Percentiles rank a stretch among this genome's conserved stretches.
Evolutionary conservation across 2,888 invertebrate species (phyloP).

Genomic region (Aleiodes alternator): DNA sequence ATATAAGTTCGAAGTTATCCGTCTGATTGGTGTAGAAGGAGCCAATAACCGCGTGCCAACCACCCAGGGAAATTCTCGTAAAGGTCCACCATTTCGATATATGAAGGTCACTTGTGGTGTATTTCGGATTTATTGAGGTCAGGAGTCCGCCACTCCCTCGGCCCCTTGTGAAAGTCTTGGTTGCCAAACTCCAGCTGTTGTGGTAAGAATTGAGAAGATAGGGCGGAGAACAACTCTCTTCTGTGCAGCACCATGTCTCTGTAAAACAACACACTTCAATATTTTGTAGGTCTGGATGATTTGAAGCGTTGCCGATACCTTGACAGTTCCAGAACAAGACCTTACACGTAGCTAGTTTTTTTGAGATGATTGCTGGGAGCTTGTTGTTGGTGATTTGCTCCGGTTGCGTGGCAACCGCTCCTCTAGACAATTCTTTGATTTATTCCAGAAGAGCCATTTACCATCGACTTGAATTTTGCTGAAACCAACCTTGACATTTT

Average conservation of each 20-base stretch:
- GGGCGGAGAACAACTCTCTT: too few species aligned
- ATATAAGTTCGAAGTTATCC: too few species aligned
- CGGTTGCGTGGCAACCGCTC: not conserved
- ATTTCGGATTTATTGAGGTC: not conserved
- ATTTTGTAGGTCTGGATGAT: not conserved
- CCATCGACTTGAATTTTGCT: slow-evolving; percentile 37
- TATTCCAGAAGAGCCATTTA: slow-evolving; percentile 27
- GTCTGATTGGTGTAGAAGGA: too few species aligned
- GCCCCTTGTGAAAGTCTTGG: not conserved
- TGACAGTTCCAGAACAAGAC: slow-evolving; percentile 1
- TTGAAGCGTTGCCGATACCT: not conserved
- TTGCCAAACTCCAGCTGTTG: not conserved
- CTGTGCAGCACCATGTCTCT: slow-evolving; percentile 6
- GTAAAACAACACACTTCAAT: not conserved
- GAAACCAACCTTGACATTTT: slow-evolving; percentile 31
- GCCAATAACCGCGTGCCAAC: not conserved
- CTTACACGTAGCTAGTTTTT: not conserved
- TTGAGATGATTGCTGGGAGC: not conserved
- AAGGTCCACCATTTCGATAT: slow-evolving; percentile 3
- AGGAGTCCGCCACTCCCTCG: slow-evolving; percentile 10
- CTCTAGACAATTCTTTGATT: not conserved
- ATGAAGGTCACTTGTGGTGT: not conserved
- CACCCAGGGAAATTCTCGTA: not conserved
- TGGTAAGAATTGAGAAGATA: too few species aligned
- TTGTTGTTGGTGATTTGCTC: not conserved